Evolutionary conservation across 2,888 invertebrate species (phyloP), one percentile per base, ranked within the genome.

Genomic region (Stegana nigrithorax): DNA sequence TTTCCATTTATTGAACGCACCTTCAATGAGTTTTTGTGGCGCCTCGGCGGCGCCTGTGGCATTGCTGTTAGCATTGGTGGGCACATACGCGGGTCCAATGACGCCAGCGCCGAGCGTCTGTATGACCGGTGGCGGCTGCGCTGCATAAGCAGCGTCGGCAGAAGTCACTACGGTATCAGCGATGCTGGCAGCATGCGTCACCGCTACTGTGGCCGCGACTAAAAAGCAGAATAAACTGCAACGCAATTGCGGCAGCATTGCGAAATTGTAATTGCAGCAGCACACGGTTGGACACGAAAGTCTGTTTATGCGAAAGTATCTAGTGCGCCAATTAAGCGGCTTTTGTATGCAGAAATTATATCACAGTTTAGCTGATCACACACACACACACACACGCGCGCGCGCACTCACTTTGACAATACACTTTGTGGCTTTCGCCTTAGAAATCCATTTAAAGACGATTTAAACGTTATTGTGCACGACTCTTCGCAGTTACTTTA

Each of bases 101-200:
- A 73, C 78, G 6, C 68, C 69, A 10, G 71, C 65, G 47, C 76
- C 73, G 3, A 75, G 68, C 0, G 81, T 78, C 29, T 73, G 73
- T 36, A 81, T 78, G 17, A 68, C 2, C 1, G 80, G 75, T n/a
- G 79, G 75, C 1, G 83, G 81, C 8, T 72, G 67, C n/a, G n/a
- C n/a, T n/a, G n/a, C n/a, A n/a, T n/a, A n/a, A n/a, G n/a, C n/a
- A n/a, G n/a, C n/a, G 1, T 65, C 44, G 6, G 69, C 68, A 1
- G 72, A 69, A 27, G 65, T 63, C 27, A 25, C 23, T 47, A 23
- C 45, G 14, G 45, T n/a, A 36, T 10, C 12, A 36, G 4, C 36
- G n/a, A 2, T 36, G 10, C 36, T 36, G n/a, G 36, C 12, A n/a
- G n/a, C n/a, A n/a, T n/a, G n/a, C n/a, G n/a, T 32, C 32, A 32